phyloP scores from a whole-genome alignment of 1,140 invertebrate species.

The Subanguina moxae region DNA sequence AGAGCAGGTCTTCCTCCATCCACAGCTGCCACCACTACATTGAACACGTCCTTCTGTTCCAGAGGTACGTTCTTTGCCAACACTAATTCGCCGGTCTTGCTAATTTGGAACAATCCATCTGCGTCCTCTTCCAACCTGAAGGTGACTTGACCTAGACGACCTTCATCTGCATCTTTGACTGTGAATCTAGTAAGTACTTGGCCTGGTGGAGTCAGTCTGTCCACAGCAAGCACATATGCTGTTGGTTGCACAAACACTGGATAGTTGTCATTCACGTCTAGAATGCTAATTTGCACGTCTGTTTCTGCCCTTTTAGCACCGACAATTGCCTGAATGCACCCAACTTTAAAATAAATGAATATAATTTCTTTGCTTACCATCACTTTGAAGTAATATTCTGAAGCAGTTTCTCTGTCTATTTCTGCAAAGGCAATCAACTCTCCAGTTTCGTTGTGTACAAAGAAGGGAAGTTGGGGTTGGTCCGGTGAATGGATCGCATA shows the following conservation, averaged over 20 bases:
- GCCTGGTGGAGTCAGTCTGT: slow-evolving; percentile 20
- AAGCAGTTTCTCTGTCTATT: slow-evolving; percentile 46
- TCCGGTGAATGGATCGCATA: slow-evolving; percentile 23
- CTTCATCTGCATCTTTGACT: slow-evolving; percentile 46
- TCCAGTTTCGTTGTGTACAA: slow-evolving; percentile 45
- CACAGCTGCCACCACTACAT: slow-evolving; percentile 30
- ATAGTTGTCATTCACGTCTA: slow-evolving; percentile 58
- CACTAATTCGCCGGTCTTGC: slow-evolving; percentile 17
- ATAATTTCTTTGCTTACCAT: slow-evolving; percentile 17
- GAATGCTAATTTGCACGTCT: slow-evolving; percentile 43
- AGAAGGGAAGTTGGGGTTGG: slow-evolving; percentile 42
- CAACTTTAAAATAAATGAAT: background rate
- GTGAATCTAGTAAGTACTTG: slow-evolving; percentile 28
- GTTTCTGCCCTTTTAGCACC: slow-evolving; percentile 14
- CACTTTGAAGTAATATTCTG: slow-evolving; percentile 41
- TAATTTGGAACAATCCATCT: slow-evolving; percentile 31
- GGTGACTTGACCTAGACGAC: slow-evolving; percentile 25
- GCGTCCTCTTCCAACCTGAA: slow-evolving; percentile 31
- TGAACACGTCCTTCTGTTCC: slow-evolving; percentile 20
- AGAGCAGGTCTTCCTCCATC: slow-evolving; percentile 51
- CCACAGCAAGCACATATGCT: slow-evolving; percentile 33
- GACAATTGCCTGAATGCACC: slow-evolving; percentile 1
- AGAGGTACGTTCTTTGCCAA: slow-evolving; percentile 12
- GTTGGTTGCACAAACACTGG: slow-evolving; percentile 40
- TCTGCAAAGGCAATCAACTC: slow-evolving; percentile 50